Evolutionary conservation across 2,888 invertebrate genomes (phyloP).

Genomic region (Stictocephala bisonia): DNA sequence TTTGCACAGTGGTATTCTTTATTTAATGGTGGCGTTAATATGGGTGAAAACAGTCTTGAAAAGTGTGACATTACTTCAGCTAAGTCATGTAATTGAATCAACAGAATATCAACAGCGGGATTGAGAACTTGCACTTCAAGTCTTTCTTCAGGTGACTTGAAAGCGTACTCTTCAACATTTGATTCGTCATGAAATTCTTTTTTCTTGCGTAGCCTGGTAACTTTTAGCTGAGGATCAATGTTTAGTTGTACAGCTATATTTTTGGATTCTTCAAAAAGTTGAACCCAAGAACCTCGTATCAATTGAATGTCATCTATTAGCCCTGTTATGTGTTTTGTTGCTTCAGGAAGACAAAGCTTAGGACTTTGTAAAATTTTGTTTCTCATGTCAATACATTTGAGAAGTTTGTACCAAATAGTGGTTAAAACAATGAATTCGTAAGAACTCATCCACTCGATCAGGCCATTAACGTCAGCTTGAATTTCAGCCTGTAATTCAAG

Average conservation of each 20-base stretch:
- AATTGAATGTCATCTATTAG: background rate
- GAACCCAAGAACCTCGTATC: slow-evolving; percentile 11
- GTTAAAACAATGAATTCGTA: slow-evolving; percentile 25
- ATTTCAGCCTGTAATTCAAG: slow-evolving; percentile 28
- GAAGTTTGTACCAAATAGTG: slow-evolving; percentile 20
- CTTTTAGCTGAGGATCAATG: background rate
- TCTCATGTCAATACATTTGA: slow-evolving; percentile 22
- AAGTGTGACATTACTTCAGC: background rate
- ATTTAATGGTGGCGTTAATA: background rate
- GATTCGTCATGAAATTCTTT: background rate
- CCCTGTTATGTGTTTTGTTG: slow-evolving; percentile 15
- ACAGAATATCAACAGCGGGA: background rate
- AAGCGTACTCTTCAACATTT: background rate
- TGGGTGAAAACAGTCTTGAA: background rate
- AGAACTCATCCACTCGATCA: slow-evolving; percentile 18
- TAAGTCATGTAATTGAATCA: background rate
- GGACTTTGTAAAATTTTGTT: slow-evolving; percentile 32
- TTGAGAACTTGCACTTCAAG: background rate
- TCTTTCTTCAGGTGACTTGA: background rate
- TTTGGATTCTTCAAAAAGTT: background rate
- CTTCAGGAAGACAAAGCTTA: slow-evolving; percentile 33
- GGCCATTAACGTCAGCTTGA: slow-evolving; percentile 30
- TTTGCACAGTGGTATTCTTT: background rate
- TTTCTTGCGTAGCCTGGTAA: background rate
- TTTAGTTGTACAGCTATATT: background rate